A percentile compares a stretch with the other conserved stretches of the same genome.
These are phyloP conservation scores for Cheilinus undulatus DNA, from an alignment of 2,113 vertebrate species.

Conservation along the genomic window DNA sequence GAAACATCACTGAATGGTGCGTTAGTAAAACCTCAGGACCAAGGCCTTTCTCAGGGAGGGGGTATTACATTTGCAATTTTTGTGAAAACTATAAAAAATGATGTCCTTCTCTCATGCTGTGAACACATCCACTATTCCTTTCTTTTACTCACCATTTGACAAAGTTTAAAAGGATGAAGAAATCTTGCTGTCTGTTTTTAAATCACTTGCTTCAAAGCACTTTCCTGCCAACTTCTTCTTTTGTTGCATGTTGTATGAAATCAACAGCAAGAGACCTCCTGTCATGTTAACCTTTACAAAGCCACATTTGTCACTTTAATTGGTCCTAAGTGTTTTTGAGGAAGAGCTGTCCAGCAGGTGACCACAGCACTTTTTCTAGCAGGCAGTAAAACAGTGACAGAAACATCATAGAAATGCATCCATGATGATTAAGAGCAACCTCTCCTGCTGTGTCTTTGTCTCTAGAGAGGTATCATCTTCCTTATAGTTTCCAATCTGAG, in stretches of 20 bases:
- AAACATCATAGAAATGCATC: constrained; percentile 65
- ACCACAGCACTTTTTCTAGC: constrained; percentile 8
- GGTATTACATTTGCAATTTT: too few relatives aligned
- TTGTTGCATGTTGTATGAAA: too few relatives aligned
- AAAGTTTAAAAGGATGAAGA: too few relatives aligned
- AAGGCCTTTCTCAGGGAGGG: too few relatives aligned
- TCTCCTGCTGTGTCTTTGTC: constrained; percentile 62
- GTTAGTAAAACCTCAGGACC: too few relatives aligned
- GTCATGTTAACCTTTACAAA: constrained; percentile 19
- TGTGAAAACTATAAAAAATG: too few relatives aligned
- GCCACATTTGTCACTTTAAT: constrained; percentile 41
- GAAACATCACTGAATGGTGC: too few relatives aligned
- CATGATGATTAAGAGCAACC: constrained; percentile 74
- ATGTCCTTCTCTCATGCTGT: too few relatives aligned
- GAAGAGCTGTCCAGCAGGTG: constrained; percentile 31
- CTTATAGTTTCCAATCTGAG: constrained; percentile 60
- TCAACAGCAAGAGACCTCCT: background rate
- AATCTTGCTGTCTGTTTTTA: too few relatives aligned
- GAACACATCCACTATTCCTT: background rate
- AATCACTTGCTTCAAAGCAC: too few relatives aligned
- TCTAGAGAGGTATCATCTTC: constrained; percentile 73
- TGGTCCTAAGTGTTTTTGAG: constrained; percentile 52
- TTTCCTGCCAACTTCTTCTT: too few relatives aligned
- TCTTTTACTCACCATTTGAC: background rate
- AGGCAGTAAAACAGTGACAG: constrained; percentile 39